phyloP scores from a whole-genome alignment of 2,113 vertebrate species.

The Scopus umbretta region DNA sequence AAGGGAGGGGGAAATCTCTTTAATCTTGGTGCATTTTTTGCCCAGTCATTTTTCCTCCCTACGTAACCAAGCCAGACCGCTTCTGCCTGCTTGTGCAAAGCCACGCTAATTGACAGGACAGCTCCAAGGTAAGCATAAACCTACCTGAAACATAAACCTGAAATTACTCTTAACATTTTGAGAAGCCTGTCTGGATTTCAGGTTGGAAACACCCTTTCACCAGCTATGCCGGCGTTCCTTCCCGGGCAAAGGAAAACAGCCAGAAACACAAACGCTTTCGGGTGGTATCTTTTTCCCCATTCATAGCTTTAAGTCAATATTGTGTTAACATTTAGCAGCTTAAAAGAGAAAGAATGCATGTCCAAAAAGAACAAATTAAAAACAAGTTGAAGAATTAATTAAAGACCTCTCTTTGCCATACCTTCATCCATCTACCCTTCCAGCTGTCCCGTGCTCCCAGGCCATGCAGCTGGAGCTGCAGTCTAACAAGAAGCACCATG shows the following conservation, averaged over 20 bases:
- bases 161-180: neutral
- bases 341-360: neutral
- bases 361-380: neutral
- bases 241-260: neutral
- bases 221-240: neutral
- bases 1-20: neutral
- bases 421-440: neutral
- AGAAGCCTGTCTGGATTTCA: neutral
- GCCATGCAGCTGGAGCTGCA: neutral
- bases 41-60: neutral
- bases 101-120: neutral
- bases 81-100: neutral
- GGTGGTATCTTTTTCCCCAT: neutral
- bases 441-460: neutral
- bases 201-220: neutral
- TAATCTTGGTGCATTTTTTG: neutral
- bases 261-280: neutral
- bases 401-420: neutral
- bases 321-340: neutral
- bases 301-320: neutral
- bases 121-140: neutral
- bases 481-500: accelerated
- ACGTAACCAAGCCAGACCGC: neutral
- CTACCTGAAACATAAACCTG: neutral
- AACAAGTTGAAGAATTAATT: neutral